These are phyloP conservation scores for Urosaurus nigricauda DNA, from an alignment of 2,797 vertebrate species.

Conservation along the genomic window DNA sequence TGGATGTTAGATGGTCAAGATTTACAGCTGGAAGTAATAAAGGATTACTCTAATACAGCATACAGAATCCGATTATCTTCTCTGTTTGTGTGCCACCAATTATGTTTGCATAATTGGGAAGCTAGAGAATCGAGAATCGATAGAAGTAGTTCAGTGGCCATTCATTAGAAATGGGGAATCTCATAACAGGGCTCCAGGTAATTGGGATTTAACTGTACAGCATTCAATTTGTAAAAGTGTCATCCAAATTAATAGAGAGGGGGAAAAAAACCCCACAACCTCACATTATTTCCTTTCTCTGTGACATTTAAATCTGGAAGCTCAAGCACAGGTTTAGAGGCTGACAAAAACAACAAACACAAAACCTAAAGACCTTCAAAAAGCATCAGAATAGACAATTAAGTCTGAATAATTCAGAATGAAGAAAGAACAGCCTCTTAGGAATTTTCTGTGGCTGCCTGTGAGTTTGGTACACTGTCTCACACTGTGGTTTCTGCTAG, in stretches of 20 bases:
- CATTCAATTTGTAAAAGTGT: slow-evolving; percentile 5
- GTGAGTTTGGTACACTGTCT: background rate
- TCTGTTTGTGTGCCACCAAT: slow-evolving; percentile 16
- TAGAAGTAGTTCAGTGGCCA: background rate
- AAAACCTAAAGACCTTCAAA: slow-evolving; percentile 8
- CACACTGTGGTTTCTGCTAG: background rate
- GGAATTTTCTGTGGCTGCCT: background rate
- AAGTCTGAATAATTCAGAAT: slow-evolving; percentile 37
- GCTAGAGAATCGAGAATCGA: slow-evolving; percentile 18
- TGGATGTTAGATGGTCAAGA: background rate
- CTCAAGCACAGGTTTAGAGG: background rate
- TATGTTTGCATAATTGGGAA: slow-evolving; percentile 31
- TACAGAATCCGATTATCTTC: slow-evolving; percentile 3
- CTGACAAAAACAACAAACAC: slow-evolving; percentile 21
- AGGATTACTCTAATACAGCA: background rate
- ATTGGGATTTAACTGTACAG: slow-evolving; percentile 13
- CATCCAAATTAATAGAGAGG: slow-evolving; percentile 15
- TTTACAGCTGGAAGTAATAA: background rate
- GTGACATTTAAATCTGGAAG: slow-evolving; percentile 32
- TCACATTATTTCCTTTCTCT: slow-evolving; percentile 1
- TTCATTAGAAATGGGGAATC: slow-evolving; percentile 28
- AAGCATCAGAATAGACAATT: slow-evolving; percentile 31
- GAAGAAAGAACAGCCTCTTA: slow-evolving; percentile 11
- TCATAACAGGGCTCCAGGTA: slow-evolving; percentile 28
- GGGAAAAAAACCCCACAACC: background rate